Evolutionary conservation across 2,888 invertebrate genomes (phyloP), one percentile per base, ranked within the genome.

Genomic region (Calliopum simillimum): DNA sequence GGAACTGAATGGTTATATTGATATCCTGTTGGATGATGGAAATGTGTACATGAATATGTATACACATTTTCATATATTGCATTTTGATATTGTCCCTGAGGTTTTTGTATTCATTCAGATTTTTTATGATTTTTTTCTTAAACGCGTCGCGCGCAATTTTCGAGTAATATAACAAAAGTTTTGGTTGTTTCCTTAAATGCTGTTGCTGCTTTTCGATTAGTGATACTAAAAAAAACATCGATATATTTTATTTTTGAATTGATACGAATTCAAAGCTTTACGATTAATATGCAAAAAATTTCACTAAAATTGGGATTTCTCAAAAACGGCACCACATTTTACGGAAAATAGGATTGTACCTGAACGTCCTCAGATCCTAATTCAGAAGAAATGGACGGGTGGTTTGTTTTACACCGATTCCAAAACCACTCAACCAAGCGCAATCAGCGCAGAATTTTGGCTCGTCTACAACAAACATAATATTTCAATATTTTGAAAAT

Each of bases 1-100:
- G 62, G 53, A 67, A 61, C 66, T 62, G 67, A 71, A 71, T 71
- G 70, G 62, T 63, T 71, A 71, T 71, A 71, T 71, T 71, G 70
- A 71, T 70, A 70, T 70, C 66, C 70, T 53, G 70, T 66, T 55
- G 67, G 67, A 55, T 67, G 59, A 59, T 47, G 58, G 49, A 66
- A 66, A 33, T 33, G 44, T 23, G 47, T 56, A 47, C 46, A 47
- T 46, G n/a, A 41, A 16, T 13, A 65, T n/a, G n/a, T n/a, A n/a
- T n/a, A 44, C 33, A 33, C 46, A 13, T 56, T 65, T 55, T 55
- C 21, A 6, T 53, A 23, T 55, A n/a, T 1, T 23, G 14, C 4
- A 56, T 56, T 23, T 58, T 25, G 13, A 25, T 58, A 33, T 41
- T 58, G 43, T 55, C 14, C 25, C 4, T 23, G 23, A 47, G 41